phyloP scores from a whole-genome alignment of 2,797 vertebrate genomes.

The Champsocephalus gunnari region DNA sequence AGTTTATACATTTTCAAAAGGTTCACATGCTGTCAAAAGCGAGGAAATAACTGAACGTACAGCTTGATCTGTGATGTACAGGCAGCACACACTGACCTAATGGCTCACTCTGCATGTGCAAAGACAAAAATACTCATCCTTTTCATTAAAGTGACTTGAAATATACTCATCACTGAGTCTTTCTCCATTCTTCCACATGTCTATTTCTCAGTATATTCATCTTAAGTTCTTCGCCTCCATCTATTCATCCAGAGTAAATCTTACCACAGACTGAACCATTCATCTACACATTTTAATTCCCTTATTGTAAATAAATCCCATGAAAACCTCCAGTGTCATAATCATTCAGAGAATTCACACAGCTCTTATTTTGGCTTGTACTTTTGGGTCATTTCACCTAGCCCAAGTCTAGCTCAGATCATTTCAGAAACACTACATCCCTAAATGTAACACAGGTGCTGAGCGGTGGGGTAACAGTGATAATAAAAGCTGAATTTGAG shows the following conservation, averaged over 20 bases:
- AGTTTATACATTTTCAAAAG: background rate
- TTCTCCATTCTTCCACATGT: rapidly evolving
- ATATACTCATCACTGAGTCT: background rate
- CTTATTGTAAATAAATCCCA: background rate
- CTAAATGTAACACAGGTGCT: background rate
- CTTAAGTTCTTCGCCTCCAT: background rate
- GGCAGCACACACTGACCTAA: background rate
- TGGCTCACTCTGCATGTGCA: slow-evolving; percentile 6
- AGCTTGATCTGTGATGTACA: background rate
- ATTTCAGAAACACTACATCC: background rate
- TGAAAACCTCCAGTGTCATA: background rate
- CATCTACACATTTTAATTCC: background rate
- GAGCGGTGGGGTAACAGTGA: background rate
- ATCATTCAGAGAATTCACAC: no score
- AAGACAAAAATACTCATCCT: background rate
- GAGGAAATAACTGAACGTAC: slow-evolving; percentile 5
- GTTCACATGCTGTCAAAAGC: slow-evolving; percentile 29
- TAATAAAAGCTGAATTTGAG: slow-evolving; percentile 1
- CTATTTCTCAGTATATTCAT: background rate
- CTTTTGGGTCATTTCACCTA: no score
- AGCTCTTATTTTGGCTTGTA: no score
- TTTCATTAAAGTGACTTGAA: background rate
- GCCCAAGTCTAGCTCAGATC: background rate
- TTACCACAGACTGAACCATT: background rate
- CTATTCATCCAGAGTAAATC: background rate